These are phyloP conservation scores for Antheraea assamensis DNA, from an alignment of 2,888 invertebrate genomes.

Conservation along the genomic window DNA sequence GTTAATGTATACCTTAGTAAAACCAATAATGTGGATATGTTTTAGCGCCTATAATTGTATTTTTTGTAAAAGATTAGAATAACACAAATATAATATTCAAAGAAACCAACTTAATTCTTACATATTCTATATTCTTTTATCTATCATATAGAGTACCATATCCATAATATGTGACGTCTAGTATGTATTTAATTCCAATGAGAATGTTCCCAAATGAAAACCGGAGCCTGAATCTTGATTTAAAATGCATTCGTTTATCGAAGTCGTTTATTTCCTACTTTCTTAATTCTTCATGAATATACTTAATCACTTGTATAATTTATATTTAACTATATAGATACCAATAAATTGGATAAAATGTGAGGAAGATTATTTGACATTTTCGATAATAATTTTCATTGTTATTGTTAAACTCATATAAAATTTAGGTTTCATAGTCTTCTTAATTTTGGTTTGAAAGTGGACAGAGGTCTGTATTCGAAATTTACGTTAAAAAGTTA, in stretches of 20 bases:
- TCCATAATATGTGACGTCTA: not conserved
- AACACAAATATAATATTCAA: too few relatives aligned
- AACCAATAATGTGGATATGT: not conserved
- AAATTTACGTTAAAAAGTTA: not conserved
- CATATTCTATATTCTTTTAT: not conserved
- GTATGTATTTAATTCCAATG: not conserved
- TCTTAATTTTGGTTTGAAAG: not conserved
- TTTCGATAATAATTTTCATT: not conserved
- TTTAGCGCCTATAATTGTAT: too few relatives aligned
- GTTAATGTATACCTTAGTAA: not conserved
- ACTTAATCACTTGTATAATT: too few relatives aligned
- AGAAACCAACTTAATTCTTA: not conserved
- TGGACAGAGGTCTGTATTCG: not conserved
- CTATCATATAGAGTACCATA: not conserved
- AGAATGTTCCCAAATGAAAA: not conserved
- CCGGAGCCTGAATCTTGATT: conserved; percentile 14
- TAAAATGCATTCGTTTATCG: conserved; percentile 48
- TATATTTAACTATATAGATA: not conserved
- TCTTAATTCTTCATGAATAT: conserved; percentile 23
- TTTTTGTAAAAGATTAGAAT: not conserved
- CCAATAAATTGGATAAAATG: not conserved
- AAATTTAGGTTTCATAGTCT: not conserved
- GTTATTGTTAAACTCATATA: not conserved
- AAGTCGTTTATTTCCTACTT: conserved; percentile 28
- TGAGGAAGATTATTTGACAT: too few relatives aligned